Conservation (phyloP, 64 coral and sea anemone species). For the Acropora tenuis region DNA sequence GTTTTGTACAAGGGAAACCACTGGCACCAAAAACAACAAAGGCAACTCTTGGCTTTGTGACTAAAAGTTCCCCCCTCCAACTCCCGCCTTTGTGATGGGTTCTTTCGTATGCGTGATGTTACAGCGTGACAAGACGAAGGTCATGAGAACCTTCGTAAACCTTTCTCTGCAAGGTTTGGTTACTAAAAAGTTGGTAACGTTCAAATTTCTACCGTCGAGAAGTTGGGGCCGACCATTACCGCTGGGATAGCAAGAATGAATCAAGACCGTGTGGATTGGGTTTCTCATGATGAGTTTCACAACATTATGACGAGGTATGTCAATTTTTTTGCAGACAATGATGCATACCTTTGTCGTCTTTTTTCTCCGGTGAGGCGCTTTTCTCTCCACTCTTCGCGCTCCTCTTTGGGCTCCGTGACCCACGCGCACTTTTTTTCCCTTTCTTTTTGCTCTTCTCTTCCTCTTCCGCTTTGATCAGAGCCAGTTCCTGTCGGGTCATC, state of each 20-base stretch:
- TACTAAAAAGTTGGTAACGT: too few species aligned
- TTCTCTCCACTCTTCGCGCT: constrained; percentile 59
- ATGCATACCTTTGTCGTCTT: constrained; percentile 47
- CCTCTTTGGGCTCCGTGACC: constrained; percentile 48
- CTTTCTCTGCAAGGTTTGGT: too few species aligned
- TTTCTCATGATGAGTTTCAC: too few species aligned
- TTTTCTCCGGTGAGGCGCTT: constrained; percentile 71
- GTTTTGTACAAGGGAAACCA: not conserved
- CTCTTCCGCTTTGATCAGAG: constrained; percentile 89
- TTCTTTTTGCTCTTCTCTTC: constrained; percentile 96
- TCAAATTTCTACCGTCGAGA: too few species aligned
- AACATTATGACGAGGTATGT: not conserved
- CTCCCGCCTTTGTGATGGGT: not conserved
- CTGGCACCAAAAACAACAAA: too few species aligned
- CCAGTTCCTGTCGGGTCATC: constrained; percentile 85
- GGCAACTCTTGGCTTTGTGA: too few species aligned
- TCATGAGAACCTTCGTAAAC: too few species aligned
- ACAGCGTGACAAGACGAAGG: too few species aligned
- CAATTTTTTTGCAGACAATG: not conserved
- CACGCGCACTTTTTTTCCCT: constrained; percentile 77
- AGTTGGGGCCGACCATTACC: not conserved
- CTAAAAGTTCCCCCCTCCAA: too few species aligned
- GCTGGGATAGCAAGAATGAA: not conserved
- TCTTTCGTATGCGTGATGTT: not conserved
- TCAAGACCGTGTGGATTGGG: too few species aligned